A percentile compares a stretch with the other conserved stretches of the same genome.
Evolutionary conservation across 2,797 vertebrate genomes (phyloP).

Genomic region (Enoplosus armatus): DNA sequence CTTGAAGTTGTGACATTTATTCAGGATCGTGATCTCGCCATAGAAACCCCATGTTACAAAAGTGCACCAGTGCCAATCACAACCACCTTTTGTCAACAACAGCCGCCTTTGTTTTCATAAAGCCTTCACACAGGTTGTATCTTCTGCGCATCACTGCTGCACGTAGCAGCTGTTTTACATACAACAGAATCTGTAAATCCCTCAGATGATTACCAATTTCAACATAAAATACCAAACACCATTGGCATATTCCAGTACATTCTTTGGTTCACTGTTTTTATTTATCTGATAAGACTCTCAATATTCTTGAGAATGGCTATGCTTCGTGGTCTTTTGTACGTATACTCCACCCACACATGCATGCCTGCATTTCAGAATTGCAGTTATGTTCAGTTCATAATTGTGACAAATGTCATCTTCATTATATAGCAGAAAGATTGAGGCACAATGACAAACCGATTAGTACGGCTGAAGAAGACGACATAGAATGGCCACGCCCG

Average conservation of each 20-base stretch:
- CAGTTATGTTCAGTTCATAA: neutral
- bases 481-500: neutral
- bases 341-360: neutral
- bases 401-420: neutral
- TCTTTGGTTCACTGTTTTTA: neutral
- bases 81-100: neutral
- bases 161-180: neutral
- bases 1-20: neutral
- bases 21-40: neutral
- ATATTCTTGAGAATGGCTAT: neutral
- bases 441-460: neutral
- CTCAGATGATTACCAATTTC: neutral
- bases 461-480: accelerated
- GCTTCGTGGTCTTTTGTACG: neutral
- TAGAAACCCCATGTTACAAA: neutral
- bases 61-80: neutral
- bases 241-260: neutral
- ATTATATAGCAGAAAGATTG: neutral
- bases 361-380: conserved; percentile 33
- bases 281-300: neutral
- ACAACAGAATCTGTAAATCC: neutral
- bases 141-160: neutral
- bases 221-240: neutral
- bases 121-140: neutral
- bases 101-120: neutral